These are phyloP conservation scores for Nudaria mundana DNA, from an alignment of 2,888 invertebrate genomes.

Conservation along the genomic window DNA sequence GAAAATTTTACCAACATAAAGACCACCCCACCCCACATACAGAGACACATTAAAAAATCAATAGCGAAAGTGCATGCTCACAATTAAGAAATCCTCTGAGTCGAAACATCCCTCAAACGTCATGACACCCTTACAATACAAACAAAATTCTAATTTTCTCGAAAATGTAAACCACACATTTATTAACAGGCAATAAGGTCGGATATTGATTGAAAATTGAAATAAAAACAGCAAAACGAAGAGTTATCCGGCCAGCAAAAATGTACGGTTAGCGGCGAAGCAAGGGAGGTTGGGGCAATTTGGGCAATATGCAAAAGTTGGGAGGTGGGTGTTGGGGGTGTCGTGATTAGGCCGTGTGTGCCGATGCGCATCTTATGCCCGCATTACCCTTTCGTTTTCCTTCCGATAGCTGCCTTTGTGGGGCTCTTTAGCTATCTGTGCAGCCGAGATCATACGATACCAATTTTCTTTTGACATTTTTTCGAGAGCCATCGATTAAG, in stretches of 20 bases:
- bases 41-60: slow-evolving; percentile 72
- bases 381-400: slow-evolving; percentile 81
- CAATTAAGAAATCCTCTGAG: slow-evolving; percentile 67
- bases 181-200: slow-evolving; percentile 33
- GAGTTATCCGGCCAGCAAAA: slow-evolving; percentile 37
- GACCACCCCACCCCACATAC: slow-evolving; percentile 25
- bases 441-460: slow-evolving; percentile 64
- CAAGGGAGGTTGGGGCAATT: slow-evolving; percentile 65
- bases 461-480: slow-evolving; percentile 60
- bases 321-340: slow-evolving; percentile 49
- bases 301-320: slow-evolving; percentile 79
- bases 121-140: slow-evolving; percentile 39
- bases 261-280: slow-evolving; percentile 53
- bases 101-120: slow-evolving; percentile 72
- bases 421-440: slow-evolving; percentile 62
- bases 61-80: slow-evolving; percentile 65
- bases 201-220: slow-evolving; percentile 32
- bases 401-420: slow-evolving; percentile 80
- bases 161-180: slow-evolving; percentile 8
- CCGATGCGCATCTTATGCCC: slow-evolving; percentile 81
- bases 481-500: slow-evolving; percentile 48
- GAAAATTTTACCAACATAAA: slow-evolving; percentile 23
- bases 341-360: slow-evolving; percentile 80
- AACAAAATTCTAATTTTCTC: slow-evolving; percentile 17
- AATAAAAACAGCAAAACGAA: slow-evolving; percentile 29